Base-by-base conservation (phyloP, 2,113 vertebrate species). In the human region DNA sequence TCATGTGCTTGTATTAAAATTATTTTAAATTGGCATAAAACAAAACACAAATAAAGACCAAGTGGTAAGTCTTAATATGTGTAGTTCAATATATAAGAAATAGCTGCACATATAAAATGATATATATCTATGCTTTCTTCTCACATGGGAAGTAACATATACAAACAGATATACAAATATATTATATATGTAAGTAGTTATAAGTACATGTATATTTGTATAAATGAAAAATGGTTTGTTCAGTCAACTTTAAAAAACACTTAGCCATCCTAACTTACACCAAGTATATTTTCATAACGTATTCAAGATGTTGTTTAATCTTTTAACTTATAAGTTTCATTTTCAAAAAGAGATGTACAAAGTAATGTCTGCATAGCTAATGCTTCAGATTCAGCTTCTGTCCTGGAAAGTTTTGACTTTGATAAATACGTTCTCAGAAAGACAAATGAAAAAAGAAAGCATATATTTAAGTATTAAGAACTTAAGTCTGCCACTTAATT, bases 311-410 rank as follows among this genome's bases (percentile, higher is more conserved):
- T 38, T 83, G 84, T 72, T 96, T 89, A 73, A 90, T 93, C 30
- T 43, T 93, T 88, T 96, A 85, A 90, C 5, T 6, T 64, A 85
- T 76, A 72, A 96, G 32, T 73, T 84, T 93, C 2, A 22, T 79
- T 96, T 89, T 78, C 6, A 96, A 95, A 95, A 89, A 23, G 22
- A 96, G 93, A 81, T 66, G 8, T 81, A 66, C 32, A 90, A 43
- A 82, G 18, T 92, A 66, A 90, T 94, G 52, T 90, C 45, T 92
- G 43, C 11, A 73, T 78, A 70, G 82, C 25, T 93, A 14, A 64
- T 89, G 57, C 79, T 86, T 88, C 40, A 87, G 13, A 5, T 89
- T 82, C 16, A 50, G 10, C 23, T 82, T 88, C 22, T 92, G 25
- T 94, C 43, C 20, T 50, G n/a, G 40, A 97, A 87, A 80, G 91